Evolutionary conservation across 2,888 invertebrate genomes (phyloP), one percentile per base, ranked within the genome.

Genomic region (Pediacus dermestoides): DNA sequence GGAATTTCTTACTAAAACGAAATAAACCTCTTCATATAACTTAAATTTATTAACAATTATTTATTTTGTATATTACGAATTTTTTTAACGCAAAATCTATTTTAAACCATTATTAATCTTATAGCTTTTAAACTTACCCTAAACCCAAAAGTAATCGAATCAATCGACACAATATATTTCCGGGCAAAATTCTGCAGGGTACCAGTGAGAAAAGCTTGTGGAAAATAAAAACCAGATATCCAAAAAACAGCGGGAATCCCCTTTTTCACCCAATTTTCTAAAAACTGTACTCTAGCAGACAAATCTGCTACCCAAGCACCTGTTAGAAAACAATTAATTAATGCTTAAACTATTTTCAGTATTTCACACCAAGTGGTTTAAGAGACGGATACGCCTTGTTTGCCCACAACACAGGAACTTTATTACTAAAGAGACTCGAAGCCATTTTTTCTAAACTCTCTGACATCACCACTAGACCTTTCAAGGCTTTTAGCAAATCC

Each of bases 201-300:
- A 11, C 86, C 88, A 0, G 88, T 88, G 47, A 89, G 73, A 70
- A 89, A 87, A 1, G 88, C 87, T 64, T 89, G 88, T 0, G 88
- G 88, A 70, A 88, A 89, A 70, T 81, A 89, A 67, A 89, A 87
- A 0, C 88, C 88, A 0, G 88, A 86, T 49, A 89, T 81, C 88
- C 88, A 89, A 70, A 88, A 88, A 32, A 80, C 77, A 16, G 75
- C 66, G 0, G 88, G 88, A 45, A 85, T 83, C 4, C 85, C 85
- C 0, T 64, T 37, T 9, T 75, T 70, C 4, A 76, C 74, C 88
- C 88, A 89, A 22, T 70, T 65, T 30, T 69, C 68, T 62, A 82
- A 76, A 68, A 83, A 83, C 26, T 66, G 68, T 14, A 84, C 75
- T 46, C 87, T 77, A 18, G 71, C 73, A 25, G 73, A 71, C 26